Evolutionary conservation across 2,797 vertebrate species (phyloP), one percentile per base, ranked within the genome.

Genomic region (Melanotaenia pygmaea): DNA sequence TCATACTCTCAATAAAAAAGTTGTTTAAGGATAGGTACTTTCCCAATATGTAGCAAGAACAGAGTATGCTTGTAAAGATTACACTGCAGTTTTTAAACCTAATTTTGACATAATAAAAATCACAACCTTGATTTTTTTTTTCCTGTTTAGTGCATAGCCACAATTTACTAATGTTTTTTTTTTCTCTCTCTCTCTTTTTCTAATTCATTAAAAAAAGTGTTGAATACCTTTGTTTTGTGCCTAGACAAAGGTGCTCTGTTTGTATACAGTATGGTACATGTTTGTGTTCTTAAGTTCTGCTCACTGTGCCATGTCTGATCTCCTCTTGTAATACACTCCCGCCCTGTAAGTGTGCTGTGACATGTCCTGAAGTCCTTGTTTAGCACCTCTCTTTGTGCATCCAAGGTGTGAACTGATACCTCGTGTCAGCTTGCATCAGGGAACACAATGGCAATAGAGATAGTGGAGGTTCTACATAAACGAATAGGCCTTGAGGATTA

Each of bases 401-500:
- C 89, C 91, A 89, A 91, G 93, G 96, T 96, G 96, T 96, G 96
- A 97, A 97, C 95, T 95, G 96, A 97, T 96, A 94, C 92, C 93
- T 93, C 88, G 92, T 96, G 96, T 95, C 96, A 96, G 95, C 90
- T 92, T 89, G 94, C 89, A 94, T 94, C 92, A 93, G 94, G 91
- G 90, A 30, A 88, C 83, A 86, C 90, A 91, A 89, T 85, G 90
- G 89, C 80, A 76, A 79, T 77, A 40, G 63, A 68, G 66, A 83
- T 76, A 76, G 77, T 73, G 30, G 76, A 70, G 76, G 84, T 78
- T 74, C 76, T 79, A 64, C 80, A 71, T 83, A 82, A 86, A 79
- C 54, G 12, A 68, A 73, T 56, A 73, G 67, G 69, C 78, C 70
- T 63, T n/a, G n/a, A 76, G 86, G 68, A 83, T 86, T 78, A 85